Evolutionary conservation across 2,113 vertebrate species (phyloP).

Genomic region (Gymnarchus niloticus): DNA sequence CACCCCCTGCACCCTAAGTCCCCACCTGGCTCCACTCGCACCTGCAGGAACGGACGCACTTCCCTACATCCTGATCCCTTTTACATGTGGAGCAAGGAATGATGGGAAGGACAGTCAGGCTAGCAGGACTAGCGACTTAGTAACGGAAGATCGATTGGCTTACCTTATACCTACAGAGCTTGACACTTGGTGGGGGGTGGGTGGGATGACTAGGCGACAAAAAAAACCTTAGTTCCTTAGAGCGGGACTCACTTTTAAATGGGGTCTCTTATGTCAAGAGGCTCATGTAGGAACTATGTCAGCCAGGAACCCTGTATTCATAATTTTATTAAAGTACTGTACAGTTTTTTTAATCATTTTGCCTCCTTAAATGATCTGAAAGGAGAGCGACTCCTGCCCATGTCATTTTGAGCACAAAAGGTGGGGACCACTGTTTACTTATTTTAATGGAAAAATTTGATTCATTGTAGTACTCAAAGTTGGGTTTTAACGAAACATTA

Average conservation of each 20-base stretch:
- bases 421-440: conserved; percentile 71
- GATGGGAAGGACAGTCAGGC: conserved; percentile 64
- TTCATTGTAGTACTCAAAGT: conserved; percentile 53
- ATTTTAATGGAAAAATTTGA: conserved; percentile 55
- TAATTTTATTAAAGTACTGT: conserved; percentile 88
- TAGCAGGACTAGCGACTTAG: conserved; percentile 69
- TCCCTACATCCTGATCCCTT: conserved; percentile 63
- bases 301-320: conserved; percentile 75
- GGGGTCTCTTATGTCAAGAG: conserved; percentile 39
- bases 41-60: conserved; percentile 50
- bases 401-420: conserved; percentile 50
- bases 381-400: conserved; percentile 45
- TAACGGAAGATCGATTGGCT: conserved; percentile 74
- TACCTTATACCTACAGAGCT: conserved; percentile 58
- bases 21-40: conserved; percentile 48
- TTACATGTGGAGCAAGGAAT: conserved; percentile 39
- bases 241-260: conserved; percentile 56
- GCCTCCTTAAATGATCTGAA: conserved; percentile 60
- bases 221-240: conserved; percentile 51
- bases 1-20: conserved; percentile 34
- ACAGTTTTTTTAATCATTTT: conserved; percentile 68
- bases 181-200: conserved; percentile 58
- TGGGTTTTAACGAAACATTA: conserved; percentile 59
- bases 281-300: conserved; percentile 49
- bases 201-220: conserved; percentile 52